Percentiles rank a stretch among this genome's conserved stretches.
These are phyloP conservation scores for Camelus dromedarius DNA, from an alignment of 2,113 vertebrate species.

Conservation along the genomic window DNA sequence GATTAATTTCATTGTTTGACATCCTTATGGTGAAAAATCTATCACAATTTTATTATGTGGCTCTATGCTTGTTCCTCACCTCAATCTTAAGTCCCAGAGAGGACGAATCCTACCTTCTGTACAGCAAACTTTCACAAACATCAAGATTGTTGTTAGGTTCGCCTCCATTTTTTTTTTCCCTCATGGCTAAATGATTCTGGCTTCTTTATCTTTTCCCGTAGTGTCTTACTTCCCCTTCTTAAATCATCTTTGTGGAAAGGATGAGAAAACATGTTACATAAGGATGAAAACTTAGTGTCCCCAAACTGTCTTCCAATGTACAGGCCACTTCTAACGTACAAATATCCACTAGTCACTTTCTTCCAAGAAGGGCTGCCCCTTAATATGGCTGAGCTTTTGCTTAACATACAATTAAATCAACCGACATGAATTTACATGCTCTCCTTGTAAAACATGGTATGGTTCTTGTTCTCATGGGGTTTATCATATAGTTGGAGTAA, in stretches of 20 bases:
- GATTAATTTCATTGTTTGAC: constrained; percentile 19
- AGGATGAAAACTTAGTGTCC: background rate
- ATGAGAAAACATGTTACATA: background rate
- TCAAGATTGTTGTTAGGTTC: background rate
- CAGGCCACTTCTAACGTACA: background rate
- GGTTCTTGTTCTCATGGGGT: background rate
- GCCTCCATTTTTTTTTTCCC: background rate
- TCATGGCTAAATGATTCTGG: background rate
- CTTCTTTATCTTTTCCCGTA: constrained; percentile 17
- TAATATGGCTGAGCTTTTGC: background rate
- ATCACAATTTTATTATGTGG: constrained; percentile 5
- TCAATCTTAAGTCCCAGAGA: background rate
- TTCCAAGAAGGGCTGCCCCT: background rate
- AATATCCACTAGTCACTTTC: background rate
- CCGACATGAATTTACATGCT: background rate
- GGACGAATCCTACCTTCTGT: background rate
- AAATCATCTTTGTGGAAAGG: constrained; percentile 53
- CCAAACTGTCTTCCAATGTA: background rate
- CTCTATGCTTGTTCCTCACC: background rate
- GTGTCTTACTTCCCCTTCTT: constrained; percentile 59
- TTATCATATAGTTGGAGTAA: constrained; percentile 16
- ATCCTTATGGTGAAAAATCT: background rate
- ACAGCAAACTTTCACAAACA: background rate
- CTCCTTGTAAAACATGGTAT: background rate
- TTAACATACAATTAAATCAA: background rate